Evolutionary conservation across 1,140 invertebrate genomes (phyloP).

Genomic region (Drosophila baimaii): DNA sequence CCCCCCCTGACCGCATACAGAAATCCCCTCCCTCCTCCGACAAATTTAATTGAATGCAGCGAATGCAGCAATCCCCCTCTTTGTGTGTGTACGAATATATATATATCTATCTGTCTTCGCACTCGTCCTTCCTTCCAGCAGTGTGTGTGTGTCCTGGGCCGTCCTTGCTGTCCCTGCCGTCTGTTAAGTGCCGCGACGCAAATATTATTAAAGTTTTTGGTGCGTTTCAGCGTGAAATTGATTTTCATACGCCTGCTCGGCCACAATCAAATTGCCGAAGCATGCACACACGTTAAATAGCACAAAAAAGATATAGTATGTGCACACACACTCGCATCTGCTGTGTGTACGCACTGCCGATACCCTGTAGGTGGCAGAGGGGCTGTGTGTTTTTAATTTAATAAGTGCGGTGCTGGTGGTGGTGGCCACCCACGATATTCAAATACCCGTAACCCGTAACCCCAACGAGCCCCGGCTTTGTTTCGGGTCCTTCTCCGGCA

Average conservation of each 20-base stretch:
- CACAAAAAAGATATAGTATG: slow-evolving; percentile 55
- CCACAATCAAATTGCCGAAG: slow-evolving; percentile 81
- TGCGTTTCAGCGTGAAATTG: slow-evolving; percentile 82
- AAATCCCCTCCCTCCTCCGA: background rate
- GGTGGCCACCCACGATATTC: slow-evolving; percentile 67
- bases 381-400: slow-evolving; percentile 74
- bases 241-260: slow-evolving; percentile 82
- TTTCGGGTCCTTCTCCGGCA: slow-evolving; percentile 46
- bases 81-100: background rate
- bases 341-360: slow-evolving; percentile 14
- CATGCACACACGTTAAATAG: slow-evolving; percentile 81
- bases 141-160: slow-evolving; percentile 14
- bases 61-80: background rate
- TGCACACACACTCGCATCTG: slow-evolving; percentile 28
- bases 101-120: slow-evolving; percentile 30
- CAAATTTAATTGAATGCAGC: slow-evolving; percentile 31
- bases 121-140: slow-evolving; percentile 2
- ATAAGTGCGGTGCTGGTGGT: slow-evolving; percentile 71
- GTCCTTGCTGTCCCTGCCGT: slow-evolving; percentile 34
- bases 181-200: slow-evolving; percentile 79
- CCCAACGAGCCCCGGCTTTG: slow-evolving; percentile 24
- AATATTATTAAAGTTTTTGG: slow-evolving; percentile 83
- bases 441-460: slow-evolving; percentile 50
- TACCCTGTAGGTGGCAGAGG: slow-evolving; percentile 24
- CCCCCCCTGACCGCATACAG: background rate